Evolutionary conservation across 2,113 vertebrate species (phyloP), one percentile per base, ranked within the genome.

Genomic region (Ictalurus furcatus): DNA sequence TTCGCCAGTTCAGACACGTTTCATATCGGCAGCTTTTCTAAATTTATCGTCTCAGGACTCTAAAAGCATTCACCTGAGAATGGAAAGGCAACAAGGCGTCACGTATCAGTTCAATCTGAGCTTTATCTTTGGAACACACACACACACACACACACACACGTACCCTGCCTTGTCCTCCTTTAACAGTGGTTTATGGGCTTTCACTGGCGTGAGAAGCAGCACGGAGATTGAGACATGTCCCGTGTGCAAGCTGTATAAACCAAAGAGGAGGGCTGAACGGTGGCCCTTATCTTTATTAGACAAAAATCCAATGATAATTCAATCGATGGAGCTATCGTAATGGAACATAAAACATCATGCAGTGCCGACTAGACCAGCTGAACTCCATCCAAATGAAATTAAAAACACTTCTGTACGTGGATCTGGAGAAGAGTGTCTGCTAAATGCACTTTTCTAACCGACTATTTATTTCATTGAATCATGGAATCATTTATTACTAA

Each of bases 81-180:
- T 56, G 80, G 79, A 88, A 67, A 73, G 80, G 65, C 80, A 88
- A 88, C 56, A 67, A 88, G 87, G 80, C 80, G 12, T 88, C 67
- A 81, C 67, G 67, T 84, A 88, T 88, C 87, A 61, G 80, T 71
- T 28, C 87, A 83, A 81, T 82, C 78, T n/a, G 6, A 71, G 86
- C 79, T 73, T 87, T 88, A 88, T 88, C 87, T 88, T 73, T 58
- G 79, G 79, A 73, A 59, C 87, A 71, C 52, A 56, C 63, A 83
- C 79, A 83, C 79, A 88, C 65, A 88, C 37, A 61, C 30, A 25
- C 85, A 59, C 65, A 69, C 69, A 74, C 25, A 44, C 59, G 65
- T 37, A 61, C 54, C 8, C 69, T 61, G 16, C 52, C 69, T 54
- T 74, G 85, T 78, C 85, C 56, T 86, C 7, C 54, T 59, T 76